phyloP scores from a whole-genome alignment of 2,888 invertebrate genomes.

The Neelides folsomi region DNA sequence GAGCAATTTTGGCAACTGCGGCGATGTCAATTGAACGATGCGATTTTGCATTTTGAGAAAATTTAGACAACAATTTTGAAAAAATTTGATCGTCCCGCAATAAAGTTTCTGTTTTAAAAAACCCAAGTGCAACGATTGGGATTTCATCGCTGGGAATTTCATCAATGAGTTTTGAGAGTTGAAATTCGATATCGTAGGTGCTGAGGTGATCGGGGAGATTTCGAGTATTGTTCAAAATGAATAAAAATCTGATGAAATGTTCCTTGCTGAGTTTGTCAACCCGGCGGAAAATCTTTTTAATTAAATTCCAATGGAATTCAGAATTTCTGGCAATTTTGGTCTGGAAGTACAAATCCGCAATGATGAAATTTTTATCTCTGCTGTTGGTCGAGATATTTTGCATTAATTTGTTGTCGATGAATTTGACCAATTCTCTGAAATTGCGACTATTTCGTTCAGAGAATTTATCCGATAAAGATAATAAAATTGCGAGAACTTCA shows the following conservation, averaged over 20 bases:
- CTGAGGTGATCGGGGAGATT: constrained; percentile 41
- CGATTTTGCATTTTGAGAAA: constrained; percentile 42
- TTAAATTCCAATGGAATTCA: constrained; percentile 42
- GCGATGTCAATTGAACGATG: constrained; percentile 54
- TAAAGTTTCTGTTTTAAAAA: constrained; percentile 59
- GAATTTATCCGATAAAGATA: too few species aligned
- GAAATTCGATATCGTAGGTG: constrained; percentile 53
- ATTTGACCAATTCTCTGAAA: constrained; percentile 40
- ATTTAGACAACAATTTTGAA: constrained; percentile 42
- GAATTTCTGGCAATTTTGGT: constrained; percentile 10
- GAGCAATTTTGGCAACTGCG: constrained; percentile 39
- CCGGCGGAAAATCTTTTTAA: constrained; percentile 47
- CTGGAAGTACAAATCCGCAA: too few species aligned
- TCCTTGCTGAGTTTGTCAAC: constrained; percentile 46
- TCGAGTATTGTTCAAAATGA: constrained; percentile 50
- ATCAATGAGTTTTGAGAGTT: constrained; percentile 42
- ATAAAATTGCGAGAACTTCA: too few species aligned
- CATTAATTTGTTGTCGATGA: constrained; percentile 38
- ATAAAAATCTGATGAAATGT: constrained; percentile 54
- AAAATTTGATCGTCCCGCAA: constrained; percentile 45
- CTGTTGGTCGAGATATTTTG: too few species aligned
- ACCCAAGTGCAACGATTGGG: constrained; percentile 58
- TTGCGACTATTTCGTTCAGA: too few species aligned
- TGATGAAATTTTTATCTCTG: too few species aligned
- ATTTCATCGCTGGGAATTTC: constrained; percentile 52